phyloP scores from a whole-genome alignment of 2,797 vertebrate species.

The Sebastes nivosus region DNA sequence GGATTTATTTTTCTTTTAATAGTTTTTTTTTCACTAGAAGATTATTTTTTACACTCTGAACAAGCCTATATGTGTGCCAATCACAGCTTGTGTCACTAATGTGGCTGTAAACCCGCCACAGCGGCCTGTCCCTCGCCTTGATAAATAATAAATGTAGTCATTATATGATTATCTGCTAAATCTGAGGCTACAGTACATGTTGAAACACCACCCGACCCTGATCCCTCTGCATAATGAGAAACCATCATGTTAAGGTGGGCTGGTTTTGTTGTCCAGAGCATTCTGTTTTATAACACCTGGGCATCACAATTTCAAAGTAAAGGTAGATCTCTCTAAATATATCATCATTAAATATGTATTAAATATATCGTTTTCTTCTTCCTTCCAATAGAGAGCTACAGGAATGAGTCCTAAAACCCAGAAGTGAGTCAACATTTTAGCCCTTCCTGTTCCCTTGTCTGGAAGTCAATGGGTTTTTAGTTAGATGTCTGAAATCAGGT shows the following conservation, averaged over 20 bases:
- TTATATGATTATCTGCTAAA: slow-evolving; percentile 1
- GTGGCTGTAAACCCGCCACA: not conserved
- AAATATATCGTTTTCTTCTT: not conserved
- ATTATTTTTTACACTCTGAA: not conserved
- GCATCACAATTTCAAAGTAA: not conserved
- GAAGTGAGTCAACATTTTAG: no score
- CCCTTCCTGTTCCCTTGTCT: no score
- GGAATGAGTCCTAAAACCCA: no score
- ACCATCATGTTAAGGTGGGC: not conserved
- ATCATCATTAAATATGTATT: not conserved
- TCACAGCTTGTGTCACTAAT: not conserved
- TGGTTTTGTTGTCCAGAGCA: not conserved
- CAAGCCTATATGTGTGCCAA: not conserved
- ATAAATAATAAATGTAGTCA: not conserved
- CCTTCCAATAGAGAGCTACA: not conserved
- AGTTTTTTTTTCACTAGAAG: not conserved
- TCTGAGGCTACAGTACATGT: not conserved
- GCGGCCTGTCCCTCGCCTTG: not conserved
- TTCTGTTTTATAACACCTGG: not conserved
- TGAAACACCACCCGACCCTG: not conserved
- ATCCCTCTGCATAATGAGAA: not conserved
- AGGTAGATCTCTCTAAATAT: not conserved
- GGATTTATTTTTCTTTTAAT: not conserved
- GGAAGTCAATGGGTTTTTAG: no score
- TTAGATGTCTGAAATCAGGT: no score